phyloP scores from a whole-genome alignment of 2,797 vertebrate genomes.

The Darevskia nairensis region DNA sequence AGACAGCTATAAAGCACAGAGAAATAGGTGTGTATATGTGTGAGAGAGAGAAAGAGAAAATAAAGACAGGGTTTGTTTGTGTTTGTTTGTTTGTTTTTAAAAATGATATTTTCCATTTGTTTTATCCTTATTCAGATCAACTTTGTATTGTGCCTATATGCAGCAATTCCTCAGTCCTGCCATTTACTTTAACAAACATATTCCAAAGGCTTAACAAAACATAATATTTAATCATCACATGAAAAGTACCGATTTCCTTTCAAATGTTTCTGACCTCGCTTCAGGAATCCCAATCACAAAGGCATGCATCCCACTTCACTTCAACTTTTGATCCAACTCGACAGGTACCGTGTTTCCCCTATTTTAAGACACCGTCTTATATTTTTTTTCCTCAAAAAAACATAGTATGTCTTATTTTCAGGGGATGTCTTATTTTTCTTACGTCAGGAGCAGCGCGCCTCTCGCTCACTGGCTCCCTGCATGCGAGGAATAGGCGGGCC shows the following conservation, averaged over 20 bases:
- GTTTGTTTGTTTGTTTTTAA: too few species aligned
- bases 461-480: too few species aligned
- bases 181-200: neutral
- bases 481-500: too few species aligned
- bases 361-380: too few species aligned
- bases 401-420: too few species aligned
- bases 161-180: too few species aligned
- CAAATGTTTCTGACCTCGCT: neutral
- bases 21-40: too few species aligned
- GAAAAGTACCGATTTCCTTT: neutral
- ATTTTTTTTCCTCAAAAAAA: too few species aligned
- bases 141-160: neutral
- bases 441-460: too few species aligned
- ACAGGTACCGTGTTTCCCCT: neutral
- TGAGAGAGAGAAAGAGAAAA: neutral
- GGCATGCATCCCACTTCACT: neutral
- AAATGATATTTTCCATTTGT: too few species aligned
- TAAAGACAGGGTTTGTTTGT: too few species aligned
- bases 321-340: neutral
- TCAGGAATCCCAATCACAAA: slow-evolving; percentile 22
- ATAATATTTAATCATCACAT: neutral
- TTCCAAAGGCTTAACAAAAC: neutral
- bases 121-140: neutral
- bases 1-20: neutral
- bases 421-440: too few species aligned